phyloP scores from a whole-genome alignment of 2,113 vertebrate species.

The Motacilla tschutschensis region DNA sequence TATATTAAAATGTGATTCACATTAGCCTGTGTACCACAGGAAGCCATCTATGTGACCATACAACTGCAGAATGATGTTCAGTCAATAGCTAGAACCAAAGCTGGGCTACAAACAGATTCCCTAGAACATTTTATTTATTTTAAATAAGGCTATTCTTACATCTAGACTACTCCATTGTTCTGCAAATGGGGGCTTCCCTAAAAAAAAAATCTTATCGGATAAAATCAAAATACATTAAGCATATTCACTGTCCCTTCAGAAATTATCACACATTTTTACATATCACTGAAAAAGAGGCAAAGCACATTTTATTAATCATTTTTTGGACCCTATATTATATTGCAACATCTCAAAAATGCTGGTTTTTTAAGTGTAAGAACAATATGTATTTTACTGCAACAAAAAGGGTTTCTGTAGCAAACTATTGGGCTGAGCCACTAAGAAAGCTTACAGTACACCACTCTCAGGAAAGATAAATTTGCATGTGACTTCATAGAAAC shows the following conservation, averaged over 20 bases:
- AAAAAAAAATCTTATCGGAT: background rate
- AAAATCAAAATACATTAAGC: background rate
- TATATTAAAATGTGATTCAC: background rate
- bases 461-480: background rate
- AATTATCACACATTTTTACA: background rate
- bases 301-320: background rate
- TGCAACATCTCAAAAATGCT: background rate
- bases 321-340: background rate
- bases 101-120: background rate
- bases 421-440: background rate
- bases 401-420: background rate
- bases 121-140: background rate
- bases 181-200: background rate
- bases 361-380: background rate
- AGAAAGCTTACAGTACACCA: background rate
- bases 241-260: background rate
- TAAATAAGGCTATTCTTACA: background rate
- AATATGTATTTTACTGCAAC: background rate
- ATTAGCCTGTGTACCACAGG: background rate
- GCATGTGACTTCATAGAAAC: background rate
- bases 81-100: background rate
- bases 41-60: background rate
- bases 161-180: background rate
- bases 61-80: accelerated
- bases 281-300: background rate